Percentiles rank a stretch among this genome's conserved stretches.
Conservation (phyloP, 2,888 invertebrate genomes). For the Nineta flava region DNA sequence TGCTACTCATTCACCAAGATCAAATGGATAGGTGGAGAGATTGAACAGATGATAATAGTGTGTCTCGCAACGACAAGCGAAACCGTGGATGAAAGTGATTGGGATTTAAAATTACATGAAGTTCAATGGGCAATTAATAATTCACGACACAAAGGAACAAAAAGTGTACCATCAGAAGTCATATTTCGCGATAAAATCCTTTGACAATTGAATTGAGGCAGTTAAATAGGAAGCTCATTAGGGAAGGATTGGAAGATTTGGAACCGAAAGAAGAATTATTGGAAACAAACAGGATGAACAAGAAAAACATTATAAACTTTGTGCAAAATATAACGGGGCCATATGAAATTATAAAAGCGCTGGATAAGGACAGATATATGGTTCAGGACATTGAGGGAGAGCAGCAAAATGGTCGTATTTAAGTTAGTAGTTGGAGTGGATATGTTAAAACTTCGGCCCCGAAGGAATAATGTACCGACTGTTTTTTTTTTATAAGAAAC, state of each 20-base stretch:
- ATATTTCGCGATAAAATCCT: not conserved
- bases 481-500: too few relatives aligned
- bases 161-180: conserved; percentile 7
- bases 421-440: not conserved
- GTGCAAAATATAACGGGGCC: too few relatives aligned
- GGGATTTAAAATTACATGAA: conserved; percentile 12
- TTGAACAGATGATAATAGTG: conserved; percentile 13
- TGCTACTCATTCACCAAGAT: conserved; percentile 13
- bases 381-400: not conserved
- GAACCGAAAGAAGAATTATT: not conserved
- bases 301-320: too few relatives aligned
- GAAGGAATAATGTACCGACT: too few relatives aligned
- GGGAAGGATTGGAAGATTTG: too few relatives aligned
- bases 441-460: not conserved
- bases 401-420: not conserved
- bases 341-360: not conserved
- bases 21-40: conserved; percentile 15
- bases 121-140: conserved; percentile 12
- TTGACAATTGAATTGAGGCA: not conserved
- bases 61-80: conserved; percentile 11
- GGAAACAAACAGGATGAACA: not conserved
- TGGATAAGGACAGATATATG: not conserved
- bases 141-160: conserved; percentile 11
- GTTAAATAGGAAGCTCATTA: too few relatives aligned
- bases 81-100: conserved; percentile 11